Base-by-base conservation (phyloP, 2,797 vertebrate species). In the Microcaecilia unicolor region DNA sequence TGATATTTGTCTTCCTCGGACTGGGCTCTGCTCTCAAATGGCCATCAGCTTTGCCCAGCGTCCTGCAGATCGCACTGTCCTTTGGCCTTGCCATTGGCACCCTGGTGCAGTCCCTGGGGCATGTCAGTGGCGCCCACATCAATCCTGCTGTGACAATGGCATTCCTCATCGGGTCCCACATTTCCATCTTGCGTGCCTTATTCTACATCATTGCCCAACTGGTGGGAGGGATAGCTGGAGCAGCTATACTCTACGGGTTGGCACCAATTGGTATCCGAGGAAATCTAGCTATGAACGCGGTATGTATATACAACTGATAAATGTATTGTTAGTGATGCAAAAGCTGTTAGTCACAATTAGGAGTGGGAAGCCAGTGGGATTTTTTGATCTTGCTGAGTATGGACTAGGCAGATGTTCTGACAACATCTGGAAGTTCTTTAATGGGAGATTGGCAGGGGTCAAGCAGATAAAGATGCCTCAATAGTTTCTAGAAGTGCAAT, bases 1-100 rank as follows among this genome's bases (percentile, higher is more conserved):
- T 81, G 56, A 64, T 85, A 59, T 82, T 85, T 1, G 68, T 82
- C 51, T 85, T 85, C 70, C 78, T 80, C 2, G 83, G 83, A 37
- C 68, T 85, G 1, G 74, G 64, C 41, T 85, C 83, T 1, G 81
- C 83, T 3, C 62, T 85, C 34, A 74, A 74, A 58, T 85, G 83
- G 83, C 80, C 80, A 0, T 78, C 81, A 0, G 76, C 77, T 1
- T 51, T 83, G 38, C 83, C 83, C 36, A 63, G 49, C 37, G 59
- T 84, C 31, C 64, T 84, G 4, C 83, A 84, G 67, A 82, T 85
- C 37, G 4, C 83, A 0, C 29, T 85, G 59, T 76, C 81, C 0
- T 85, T 85, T 1, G 81, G 83, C 25, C 40, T 85, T 53, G 80
- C 71, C 44, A 83, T 85, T 9, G 76, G 52, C 5, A 76, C 75